These are phyloP conservation scores for Montipora capitata DNA, from an alignment of 92 coral and sea anemone genomes.

Conservation along the genomic window DNA sequence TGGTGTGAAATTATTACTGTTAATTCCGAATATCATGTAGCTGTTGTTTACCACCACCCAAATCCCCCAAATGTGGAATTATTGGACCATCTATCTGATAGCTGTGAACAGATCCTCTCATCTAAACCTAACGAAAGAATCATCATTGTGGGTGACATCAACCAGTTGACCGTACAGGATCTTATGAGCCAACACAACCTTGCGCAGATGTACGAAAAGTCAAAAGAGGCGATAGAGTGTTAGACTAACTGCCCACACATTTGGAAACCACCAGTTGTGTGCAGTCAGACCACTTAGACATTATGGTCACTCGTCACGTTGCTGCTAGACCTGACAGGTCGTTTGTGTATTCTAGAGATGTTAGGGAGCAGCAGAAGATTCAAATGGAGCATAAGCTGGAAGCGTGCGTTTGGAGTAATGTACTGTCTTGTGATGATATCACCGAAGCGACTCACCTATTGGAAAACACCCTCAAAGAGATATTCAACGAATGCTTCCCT, in stretches of 20 bases:
- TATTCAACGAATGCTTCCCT: slow-evolving; percentile 71
- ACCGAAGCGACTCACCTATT: slow-evolving; percentile 49
- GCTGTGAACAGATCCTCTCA: slow-evolving; percentile 64
- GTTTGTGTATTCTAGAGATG: slow-evolving; percentile 72
- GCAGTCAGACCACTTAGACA: slow-evolving; percentile 78
- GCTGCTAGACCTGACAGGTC: slow-evolving; percentile 67
- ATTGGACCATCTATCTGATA: slow-evolving; percentile 56
- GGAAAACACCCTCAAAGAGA: slow-evolving; percentile 30
- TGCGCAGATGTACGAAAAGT: slow-evolving; percentile 60
- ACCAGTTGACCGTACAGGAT: slow-evolving; percentile 66
- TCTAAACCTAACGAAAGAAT: slow-evolving; percentile 64
- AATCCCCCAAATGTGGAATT: slow-evolving; percentile 63
- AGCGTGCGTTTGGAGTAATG: slow-evolving; percentile 59
- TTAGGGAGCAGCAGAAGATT: slow-evolving; percentile 65
- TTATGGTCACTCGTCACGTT: slow-evolving; percentile 42
- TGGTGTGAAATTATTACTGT: slow-evolving; percentile 55
- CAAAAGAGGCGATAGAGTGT: slow-evolving; percentile 70
- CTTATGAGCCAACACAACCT: slow-evolving; percentile 70
- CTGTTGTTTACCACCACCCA: slow-evolving; percentile 70
- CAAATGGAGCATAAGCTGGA: slow-evolving; percentile 63
- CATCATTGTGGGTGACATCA: slow-evolving; percentile 74
- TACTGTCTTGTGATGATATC: slow-evolving; percentile 32
- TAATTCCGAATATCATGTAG: slow-evolving; percentile 63
- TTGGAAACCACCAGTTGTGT: slow-evolving; percentile 69
- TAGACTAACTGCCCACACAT: slow-evolving; percentile 75